Evolutionary conservation across 1,140 invertebrate species (phyloP), one percentile per base, ranked within the genome.

Genomic region (Anthonomus grandis): DNA sequence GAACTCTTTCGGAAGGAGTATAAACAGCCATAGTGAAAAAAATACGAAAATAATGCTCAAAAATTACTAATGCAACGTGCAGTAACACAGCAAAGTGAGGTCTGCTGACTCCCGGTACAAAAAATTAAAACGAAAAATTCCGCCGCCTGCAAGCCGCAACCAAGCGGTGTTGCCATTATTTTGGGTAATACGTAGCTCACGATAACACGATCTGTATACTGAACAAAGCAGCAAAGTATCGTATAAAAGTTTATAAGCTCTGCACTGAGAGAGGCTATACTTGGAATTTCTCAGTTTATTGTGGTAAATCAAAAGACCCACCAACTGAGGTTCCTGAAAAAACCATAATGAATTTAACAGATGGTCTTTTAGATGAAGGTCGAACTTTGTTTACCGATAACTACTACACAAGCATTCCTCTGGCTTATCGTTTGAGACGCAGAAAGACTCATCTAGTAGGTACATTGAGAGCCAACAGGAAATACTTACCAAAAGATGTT

Each of bases 361-460:
- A 62, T 19, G 48, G 42, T 50, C 24, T 55, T 22, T 42, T 63
- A 41, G 57, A 54, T 13, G 31, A 27, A 23, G 56, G 55, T 9
- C 44, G 49, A 53, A 58, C 34, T 38, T 21, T 55, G n/a, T 68
- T 54, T 64, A 65, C 62, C 6, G 63, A 63, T 51, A 71, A 64
- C 53, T 76, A 64, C 65, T 78, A 75, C 53, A 73, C 67, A 21
- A 76, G 74, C 64, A 60, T 76, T 49, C 31, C 67, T 48, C 73
- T 50, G 60, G 65, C 62, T 27, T 17, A 27, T 62, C 76, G 62
- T 57, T 77, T 53, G 52, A 66, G 25, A 42, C 19, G 50, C 24
- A 70, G 65, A 50, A 64, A 59, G 21, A 59, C 46, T 9, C 57
- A 59, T 36, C 21, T 74, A 5, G 62, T 74, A 57, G 75, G 76